These are phyloP conservation scores for Drosophila seguyi DNA, from an alignment of 1,140 invertebrate genomes.

Conservation along the genomic window DNA sequence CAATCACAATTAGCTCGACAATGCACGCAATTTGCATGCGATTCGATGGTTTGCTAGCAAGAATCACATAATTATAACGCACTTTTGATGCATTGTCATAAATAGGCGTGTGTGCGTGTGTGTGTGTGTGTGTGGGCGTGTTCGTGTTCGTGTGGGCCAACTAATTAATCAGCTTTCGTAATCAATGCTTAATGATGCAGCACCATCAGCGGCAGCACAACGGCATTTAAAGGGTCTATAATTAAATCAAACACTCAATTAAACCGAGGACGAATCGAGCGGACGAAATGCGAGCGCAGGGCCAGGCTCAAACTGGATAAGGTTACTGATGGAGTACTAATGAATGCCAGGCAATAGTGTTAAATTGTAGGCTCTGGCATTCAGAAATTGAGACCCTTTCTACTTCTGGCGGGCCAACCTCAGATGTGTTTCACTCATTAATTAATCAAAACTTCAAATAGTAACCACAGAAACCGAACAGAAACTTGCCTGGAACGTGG, in stretches of 20 bases:
- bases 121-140: constrained; percentile 5
- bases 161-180: constrained; percentile 77
- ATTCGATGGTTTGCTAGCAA: constrained; percentile 29
- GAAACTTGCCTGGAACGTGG: not conserved
- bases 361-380: constrained; percentile 5
- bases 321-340: constrained; percentile 62
- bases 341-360: constrained; percentile 15
- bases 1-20: constrained; percentile 35
- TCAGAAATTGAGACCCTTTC: constrained; percentile 26
- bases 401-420: constrained; percentile 13
- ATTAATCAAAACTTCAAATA: constrained; percentile 62
- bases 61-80: constrained; percentile 76
- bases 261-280: constrained; percentile 40
- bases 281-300: not conserved
- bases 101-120: constrained; percentile 8
- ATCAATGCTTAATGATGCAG: constrained; percentile 80
- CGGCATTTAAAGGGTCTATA: constrained; percentile 74
- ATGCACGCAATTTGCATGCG: constrained; percentile 40
- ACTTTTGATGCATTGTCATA: constrained; percentile 59
- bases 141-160: constrained; percentile 25
- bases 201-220: constrained; percentile 44
- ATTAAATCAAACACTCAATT: constrained; percentile 83
- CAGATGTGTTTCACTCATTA: constrained; percentile 52
- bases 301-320: constrained; percentile 28
- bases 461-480: constrained; percentile 49